These are phyloP conservation scores for Blera fallax DNA, from an alignment of 2,888 invertebrate genomes.

Conservation along the genomic window DNA sequence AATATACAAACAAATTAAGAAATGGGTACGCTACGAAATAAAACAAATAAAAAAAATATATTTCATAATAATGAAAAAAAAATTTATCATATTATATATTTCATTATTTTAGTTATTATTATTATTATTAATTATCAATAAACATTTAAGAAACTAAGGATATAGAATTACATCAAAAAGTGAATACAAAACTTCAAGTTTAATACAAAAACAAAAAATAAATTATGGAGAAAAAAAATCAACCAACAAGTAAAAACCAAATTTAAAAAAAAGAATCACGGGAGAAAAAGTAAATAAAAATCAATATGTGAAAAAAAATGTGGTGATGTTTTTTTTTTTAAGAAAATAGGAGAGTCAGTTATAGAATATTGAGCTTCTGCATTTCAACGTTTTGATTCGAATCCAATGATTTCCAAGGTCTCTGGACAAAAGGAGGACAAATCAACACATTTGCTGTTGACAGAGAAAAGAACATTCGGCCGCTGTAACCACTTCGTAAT, in stretches of 20 bases:
- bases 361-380: no score
- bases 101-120: constrained; percentile 62
- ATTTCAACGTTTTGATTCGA: no score
- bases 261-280: constrained; percentile 31
- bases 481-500: no score
- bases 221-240: constrained; percentile 18
- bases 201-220: constrained; percentile 33
- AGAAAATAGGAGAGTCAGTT: no score
- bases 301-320: constrained; percentile 40
- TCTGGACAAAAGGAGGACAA: no score
- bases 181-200: constrained; percentile 70
- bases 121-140: constrained; percentile 49
- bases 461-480: no score
- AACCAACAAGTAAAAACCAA: constrained; percentile 24
- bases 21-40: constrained; percentile 42
- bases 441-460: no score
- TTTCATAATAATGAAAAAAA: constrained; percentile 30
- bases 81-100: constrained; percentile 55
- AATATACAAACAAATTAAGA: constrained; percentile 46
- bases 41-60: constrained; percentile 14
- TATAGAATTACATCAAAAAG: constrained; percentile 62
- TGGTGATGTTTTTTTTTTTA: neutral
- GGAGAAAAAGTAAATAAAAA: constrained; percentile 53
- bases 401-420: no score
- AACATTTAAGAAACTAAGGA: constrained; percentile 44